Evolutionary conservation across 2,797 vertebrate genomes (phyloP).

Genomic region (Aeoliscus strigatus): DNA sequence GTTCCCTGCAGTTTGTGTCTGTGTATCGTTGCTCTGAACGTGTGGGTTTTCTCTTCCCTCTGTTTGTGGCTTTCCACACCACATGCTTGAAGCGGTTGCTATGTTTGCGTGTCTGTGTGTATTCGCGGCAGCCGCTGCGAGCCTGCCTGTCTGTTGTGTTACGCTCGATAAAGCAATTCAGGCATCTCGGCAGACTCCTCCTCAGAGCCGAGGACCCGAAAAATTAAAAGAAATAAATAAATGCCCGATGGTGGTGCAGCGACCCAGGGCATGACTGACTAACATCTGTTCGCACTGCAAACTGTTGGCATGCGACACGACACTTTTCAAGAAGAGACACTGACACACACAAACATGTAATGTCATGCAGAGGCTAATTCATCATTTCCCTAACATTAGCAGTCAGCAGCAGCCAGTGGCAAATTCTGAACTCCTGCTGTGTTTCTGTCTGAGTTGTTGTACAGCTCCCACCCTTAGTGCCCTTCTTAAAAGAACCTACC

Average conservation of each 20-base stretch:
- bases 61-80: constrained; percentile 32
- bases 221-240: constrained; percentile 11
- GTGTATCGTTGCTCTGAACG: constrained; percentile 13
- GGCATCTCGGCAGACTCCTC: constrained; percentile 56
- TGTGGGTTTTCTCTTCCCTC: constrained; percentile 8
- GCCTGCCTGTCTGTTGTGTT: constrained; percentile 53
- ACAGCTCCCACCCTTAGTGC: constrained; percentile 21
- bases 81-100: constrained; percentile 15
- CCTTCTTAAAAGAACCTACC: constrained; percentile 13
- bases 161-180: constrained; percentile 60
- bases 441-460: constrained; percentile 41
- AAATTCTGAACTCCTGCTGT: constrained; percentile 50
- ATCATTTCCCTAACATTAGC: constrained; percentile 66
- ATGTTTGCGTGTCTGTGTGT: constrained; percentile 34
- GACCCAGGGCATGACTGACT: constrained; percentile 54
- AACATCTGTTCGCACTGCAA: constrained; percentile 75
- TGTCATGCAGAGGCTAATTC: constrained; percentile 47
- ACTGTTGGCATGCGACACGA: constrained; percentile 56
- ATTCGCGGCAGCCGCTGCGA: constrained; percentile 36
- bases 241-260: constrained; percentile 40
- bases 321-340: constrained; percentile 37
- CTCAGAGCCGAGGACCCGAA: constrained; percentile 53
- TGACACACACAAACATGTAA: constrained; percentile 17
- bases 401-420: constrained; percentile 58
- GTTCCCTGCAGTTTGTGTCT: constrained; percentile 16